These are phyloP conservation scores for Rhyacophila evoluta DNA, from an alignment of 2,888 invertebrate species.

Conservation along the genomic window DNA sequence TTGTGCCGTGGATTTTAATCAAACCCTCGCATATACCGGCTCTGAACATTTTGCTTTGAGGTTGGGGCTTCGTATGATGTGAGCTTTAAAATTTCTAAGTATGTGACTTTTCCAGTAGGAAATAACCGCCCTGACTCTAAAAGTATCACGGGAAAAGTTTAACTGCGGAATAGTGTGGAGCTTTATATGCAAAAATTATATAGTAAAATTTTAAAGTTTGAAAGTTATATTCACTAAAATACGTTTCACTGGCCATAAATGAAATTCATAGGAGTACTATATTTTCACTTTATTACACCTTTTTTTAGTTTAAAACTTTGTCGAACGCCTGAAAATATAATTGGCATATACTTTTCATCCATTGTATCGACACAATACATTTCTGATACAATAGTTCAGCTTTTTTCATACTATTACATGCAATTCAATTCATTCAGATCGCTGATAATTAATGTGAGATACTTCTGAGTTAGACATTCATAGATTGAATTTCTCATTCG, in stretches of 20 bases:
- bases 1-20: neutral
- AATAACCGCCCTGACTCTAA: neutral
- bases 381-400: no score
- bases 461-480: no score
- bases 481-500: no score
- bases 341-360: no score
- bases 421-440: no score
- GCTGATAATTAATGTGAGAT: no score
- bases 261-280: conserved; percentile 9
- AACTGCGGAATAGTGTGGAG: neutral
- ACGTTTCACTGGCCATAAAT: neutral
- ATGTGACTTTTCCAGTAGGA: neutral
- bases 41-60: neutral
- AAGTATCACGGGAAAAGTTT: conserved; percentile 11
- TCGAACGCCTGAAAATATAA: no score
- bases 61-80: neutral
- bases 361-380: no score
- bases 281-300: no score
- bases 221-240: conserved; percentile 12
- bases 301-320: no score
- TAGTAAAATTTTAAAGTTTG: conserved; percentile 1
- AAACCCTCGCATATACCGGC: neutral
- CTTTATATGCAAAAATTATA: conserved; percentile 3
- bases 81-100: conserved; percentile 17
- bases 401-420: no score